Base-by-base conservation (phyloP, 2,797 vertebrate species). In the Notolepis coatsorum region DNA sequence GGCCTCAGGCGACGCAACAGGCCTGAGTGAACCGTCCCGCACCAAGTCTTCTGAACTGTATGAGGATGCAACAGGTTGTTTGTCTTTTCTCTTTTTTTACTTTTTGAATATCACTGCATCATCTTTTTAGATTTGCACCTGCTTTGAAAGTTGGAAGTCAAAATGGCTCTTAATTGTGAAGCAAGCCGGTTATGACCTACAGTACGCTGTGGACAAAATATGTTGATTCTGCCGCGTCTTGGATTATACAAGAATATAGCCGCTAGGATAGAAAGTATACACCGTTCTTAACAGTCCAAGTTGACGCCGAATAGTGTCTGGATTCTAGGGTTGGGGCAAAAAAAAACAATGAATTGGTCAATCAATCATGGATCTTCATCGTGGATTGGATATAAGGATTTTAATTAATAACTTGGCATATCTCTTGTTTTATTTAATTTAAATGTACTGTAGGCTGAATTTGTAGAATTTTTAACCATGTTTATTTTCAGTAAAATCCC, bases 1-100 rank as follows among this genome's bases (percentile, higher is more conserved):
- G 88, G 82, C 39, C 82, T 96, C 70, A 90, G 96, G 63, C 86
- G 92, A 64, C 94, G 95, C 61, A 93, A 87, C 80, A 89, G 80
- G 83, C 92, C 75, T 0, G 92, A 95, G 82, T 95, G 84, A 94
- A 72, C 59, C 43, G 4, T 8, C 18, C 9, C n/a, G 28, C 10
- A n/a, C n/a, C n/a, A 17, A 54, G 24, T 50, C 46, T 58, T 27
- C 2, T 53, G 51, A 60, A n/a, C 13, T 48, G 24, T 42, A 57
- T 12, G 65, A 49, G 58, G 41, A 56, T 41, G 23, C 45, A 65
- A 57, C 43, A 30, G 13, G 68, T 68, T 57, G 45, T 64, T 15
- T n/a, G 38, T 68, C 55, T 51, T 65, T 60, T 6, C 43, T 13
- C 62, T 61, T 65, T 41, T 67, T 49, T 21, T 61, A 41, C 54